Base-by-base conservation (phyloP, 2,888 invertebrate genomes). In the Stictocephala bisonia region DNA sequence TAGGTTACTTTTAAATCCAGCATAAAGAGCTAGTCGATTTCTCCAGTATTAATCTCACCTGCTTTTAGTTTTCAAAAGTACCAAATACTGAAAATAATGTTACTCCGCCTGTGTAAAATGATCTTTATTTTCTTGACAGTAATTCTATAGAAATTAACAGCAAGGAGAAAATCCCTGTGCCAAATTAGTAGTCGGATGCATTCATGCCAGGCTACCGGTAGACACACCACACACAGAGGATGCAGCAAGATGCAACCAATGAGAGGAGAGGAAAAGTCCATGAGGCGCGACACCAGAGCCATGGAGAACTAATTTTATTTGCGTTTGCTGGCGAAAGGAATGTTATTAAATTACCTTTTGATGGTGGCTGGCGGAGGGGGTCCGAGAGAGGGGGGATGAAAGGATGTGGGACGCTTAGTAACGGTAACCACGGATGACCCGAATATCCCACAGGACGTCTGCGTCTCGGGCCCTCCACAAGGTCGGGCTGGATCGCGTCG, bases 271-370 rank as follows among this genome's bases (percentile, higher is more conserved):
- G 22, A 24, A 13, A n/a, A 15, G 44, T 13, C 9, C 4, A 24
- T 20, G 64, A 41, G 27, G 11, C 44, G 20, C 6, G 22, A 44
- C 44, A 44, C n/a, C n/a, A n/a, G 40, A 27, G 20, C 3, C 15
- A 11, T n/a, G 60, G 60, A 26, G 40, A 22, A 64, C 64, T 22
- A 64, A n/a, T 64, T 44, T 40, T 64, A 64, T 64, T 64, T 64
- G 26, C 64, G 64, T 64, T 64, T 44, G 41, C 44, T 1, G 64
- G 64, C 22, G 64, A 64, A 64, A 64, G 64, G 64, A 64, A 64
- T 64, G 64, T 64, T 64, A 64, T 64, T 64, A 64, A 64, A 60
- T 60, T 60, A 24, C 40, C 35, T 60, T 60, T 60, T 40, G 60
- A 60, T 27, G 41, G 27, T 7, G 1, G 13, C 15, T 64, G 44